Evolutionary conservation across 2,113 vertebrate genomes (phyloP), one percentile per base, ranked within the genome.

Genomic region (Chascanopsetta lugubris): DNA sequence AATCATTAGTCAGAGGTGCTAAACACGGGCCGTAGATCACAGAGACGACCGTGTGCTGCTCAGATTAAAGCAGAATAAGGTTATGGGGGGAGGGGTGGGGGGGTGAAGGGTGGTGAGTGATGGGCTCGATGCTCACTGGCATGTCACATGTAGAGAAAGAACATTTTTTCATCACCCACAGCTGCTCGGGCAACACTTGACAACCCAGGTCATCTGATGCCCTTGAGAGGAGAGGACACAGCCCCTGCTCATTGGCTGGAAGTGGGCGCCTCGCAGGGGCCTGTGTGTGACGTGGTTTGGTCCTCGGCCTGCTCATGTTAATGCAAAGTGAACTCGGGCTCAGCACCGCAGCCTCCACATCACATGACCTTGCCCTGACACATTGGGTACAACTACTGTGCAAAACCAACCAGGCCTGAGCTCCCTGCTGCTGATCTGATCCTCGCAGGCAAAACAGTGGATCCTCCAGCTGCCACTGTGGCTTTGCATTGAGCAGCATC

Each of bases 161-260:
- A 77, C 82, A 12, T 32, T 53, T 32, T 64, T 53, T 32, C 61
- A 75, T 87, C 76, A 67, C 70, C 56, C 61, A 66, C 58, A 63
- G 61, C 24, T 12, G 20, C 26, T 22, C 7, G 7, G 59, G 61
- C 54, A 73, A 59, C 50, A 61, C 38, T n/a, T 77, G 73, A 84
- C 66, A 62, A 59, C 76, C 61, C 61, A 34, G 40, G 69, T 77
- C 77, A 84, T 75, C 72, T 77, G 69, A 84, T 73, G 84, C 63
- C 87, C 84, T 86, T 86, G 83, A 86, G 71, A 82, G 56, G 36
- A 22, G 47, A 65, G 43, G 60, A 65, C 54, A 75, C 40, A 74
- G 49, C 72, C 58, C n/a, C 46, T 54, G n/a, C 72, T 73, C 54
- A 75, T 50, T 66, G 81, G 79, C 54, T 71, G 49, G 32, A 55